phyloP scores from a whole-genome alignment of 2,797 vertebrate genomes.

The Takifugu rubripes region DNA sequence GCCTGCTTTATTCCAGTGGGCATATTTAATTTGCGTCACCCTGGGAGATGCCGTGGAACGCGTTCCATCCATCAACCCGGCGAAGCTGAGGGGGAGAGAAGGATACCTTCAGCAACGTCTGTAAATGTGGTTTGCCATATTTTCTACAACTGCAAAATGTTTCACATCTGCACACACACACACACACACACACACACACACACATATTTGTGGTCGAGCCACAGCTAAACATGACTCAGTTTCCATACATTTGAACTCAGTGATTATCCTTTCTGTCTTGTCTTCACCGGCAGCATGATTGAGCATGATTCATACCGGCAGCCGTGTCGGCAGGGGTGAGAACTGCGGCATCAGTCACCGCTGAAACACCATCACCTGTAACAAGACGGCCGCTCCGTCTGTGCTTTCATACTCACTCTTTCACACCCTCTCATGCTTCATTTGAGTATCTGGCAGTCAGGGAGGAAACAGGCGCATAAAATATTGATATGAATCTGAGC shows the following conservation, averaged over 20 bases:
- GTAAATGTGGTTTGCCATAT: too few relatives aligned
- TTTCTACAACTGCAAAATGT: too few relatives aligned
- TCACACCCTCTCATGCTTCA: slow-evolving; percentile 3
- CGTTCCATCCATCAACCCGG: slow-evolving; percentile 35
- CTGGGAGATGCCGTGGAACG: slow-evolving; percentile 23
- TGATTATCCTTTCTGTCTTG: too few relatives aligned
- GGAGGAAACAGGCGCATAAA: too few relatives aligned
- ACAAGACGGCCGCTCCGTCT: slow-evolving; percentile 47
- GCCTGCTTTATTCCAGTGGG: slow-evolving; percentile 33
- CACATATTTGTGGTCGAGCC: too few relatives aligned
- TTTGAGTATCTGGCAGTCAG: slow-evolving; percentile 17
- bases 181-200: too few relatives aligned
- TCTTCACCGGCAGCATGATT: slow-evolving; percentile 51
- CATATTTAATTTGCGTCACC: slow-evolving; percentile 45
- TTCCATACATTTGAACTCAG: too few relatives aligned
- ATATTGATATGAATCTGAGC: too few relatives aligned
- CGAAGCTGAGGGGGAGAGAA: slow-evolving; percentile 1
- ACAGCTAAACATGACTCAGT: too few relatives aligned
- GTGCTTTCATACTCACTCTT: slow-evolving; percentile 38
- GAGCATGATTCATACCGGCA: slow-evolving; percentile 75
- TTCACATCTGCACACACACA: too few relatives aligned
- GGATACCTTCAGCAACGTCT: too few relatives aligned
- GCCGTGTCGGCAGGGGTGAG: slow-evolving; percentile 60
- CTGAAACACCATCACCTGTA: slow-evolving; percentile 67
- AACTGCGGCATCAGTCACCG: slow-evolving; percentile 62